phyloP scores from a whole-genome alignment of 2,797 vertebrate genomes.

The Myiothlypis coronata region DNA sequence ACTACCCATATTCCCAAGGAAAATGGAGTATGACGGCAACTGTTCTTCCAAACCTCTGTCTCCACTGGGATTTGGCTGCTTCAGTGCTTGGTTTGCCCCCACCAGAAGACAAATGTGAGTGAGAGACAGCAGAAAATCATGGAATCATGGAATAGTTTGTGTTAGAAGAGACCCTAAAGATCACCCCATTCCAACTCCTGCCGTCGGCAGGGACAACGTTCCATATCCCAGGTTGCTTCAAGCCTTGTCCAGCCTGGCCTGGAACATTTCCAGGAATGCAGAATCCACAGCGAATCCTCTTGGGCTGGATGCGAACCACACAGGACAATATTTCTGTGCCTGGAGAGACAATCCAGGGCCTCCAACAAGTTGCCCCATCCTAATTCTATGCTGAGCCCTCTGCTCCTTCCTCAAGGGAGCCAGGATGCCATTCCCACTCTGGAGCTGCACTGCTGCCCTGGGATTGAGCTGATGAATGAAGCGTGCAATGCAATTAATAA shows the following conservation, averaged over 20 bases:
- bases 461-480: slow-evolving; percentile 3
- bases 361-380: background rate
- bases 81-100: background rate
- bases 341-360: background rate
- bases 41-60: background rate
- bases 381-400: background rate
- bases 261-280: background rate
- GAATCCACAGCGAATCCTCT: background rate
- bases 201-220: background rate
- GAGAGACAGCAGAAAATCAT: background rate
- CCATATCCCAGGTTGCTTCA: background rate
- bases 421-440: background rate
- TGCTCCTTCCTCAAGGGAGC: background rate
- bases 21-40: background rate
- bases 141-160: background rate
- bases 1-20: background rate
- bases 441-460: background rate
- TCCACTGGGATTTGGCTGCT: background rate
- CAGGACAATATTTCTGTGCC: rapidly evolving
- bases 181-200: background rate
- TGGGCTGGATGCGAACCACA: background rate
- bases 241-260: rapidly evolving
- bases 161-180: background rate
- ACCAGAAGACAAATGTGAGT: background rate
- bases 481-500: background rate